phyloP scores from a whole-genome alignment of 2,888 invertebrate species.

The Scaptomyza flava region DNA sequence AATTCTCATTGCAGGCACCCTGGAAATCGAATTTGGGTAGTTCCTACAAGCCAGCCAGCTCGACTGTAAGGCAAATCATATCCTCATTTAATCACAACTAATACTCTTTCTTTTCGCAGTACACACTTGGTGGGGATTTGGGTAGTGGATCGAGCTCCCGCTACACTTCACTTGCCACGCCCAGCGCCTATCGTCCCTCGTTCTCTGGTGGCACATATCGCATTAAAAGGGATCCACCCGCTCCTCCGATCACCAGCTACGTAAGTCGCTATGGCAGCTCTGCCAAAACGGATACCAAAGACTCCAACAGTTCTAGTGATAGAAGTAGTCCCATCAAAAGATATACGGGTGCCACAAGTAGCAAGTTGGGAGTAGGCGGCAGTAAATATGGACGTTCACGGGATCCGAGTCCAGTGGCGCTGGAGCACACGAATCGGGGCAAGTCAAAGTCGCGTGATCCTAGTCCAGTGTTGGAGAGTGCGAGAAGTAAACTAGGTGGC shows the following conservation, averaged over 20 bases:
- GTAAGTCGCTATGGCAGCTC: constrained; percentile 78
- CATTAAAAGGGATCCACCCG: constrained; percentile 81
- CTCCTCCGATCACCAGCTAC: constrained; percentile 70
- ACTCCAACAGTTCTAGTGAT: constrained; percentile 64
- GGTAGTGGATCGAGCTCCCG: constrained; percentile 67
- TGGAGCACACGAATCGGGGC: constrained; percentile 80
- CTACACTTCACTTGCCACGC: constrained; percentile 80
- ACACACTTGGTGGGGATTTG: constrained; percentile 81
- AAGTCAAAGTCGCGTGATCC: constrained; percentile 85
- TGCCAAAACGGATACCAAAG: constrained; percentile 54
- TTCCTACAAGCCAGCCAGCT: constrained; percentile 80
- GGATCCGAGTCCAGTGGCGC: constrained; percentile 83
- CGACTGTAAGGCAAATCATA: constrained; percentile 72
- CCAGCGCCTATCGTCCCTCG: constrained; percentile 83
- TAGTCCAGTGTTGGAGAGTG: constrained; percentile 85
- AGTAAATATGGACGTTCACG: constrained; percentile 81
- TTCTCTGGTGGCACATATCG: constrained; percentile 84
- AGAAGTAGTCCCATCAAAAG: constrained; percentile 74
- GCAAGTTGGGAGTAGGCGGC: constrained; percentile 39
- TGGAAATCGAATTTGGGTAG: constrained; percentile 82
- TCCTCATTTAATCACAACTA: too few species aligned
- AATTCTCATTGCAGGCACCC: constrained; percentile 74
- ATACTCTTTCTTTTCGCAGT: constrained; percentile 58
- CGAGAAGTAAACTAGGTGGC: constrained; percentile 84
- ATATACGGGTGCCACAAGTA: constrained; percentile 65